A percentile compares a stretch with the other conserved stretches of the same genome.
Conservation (phyloP, 1,140 invertebrate genomes). For the Steinernema feltiae region DNA sequence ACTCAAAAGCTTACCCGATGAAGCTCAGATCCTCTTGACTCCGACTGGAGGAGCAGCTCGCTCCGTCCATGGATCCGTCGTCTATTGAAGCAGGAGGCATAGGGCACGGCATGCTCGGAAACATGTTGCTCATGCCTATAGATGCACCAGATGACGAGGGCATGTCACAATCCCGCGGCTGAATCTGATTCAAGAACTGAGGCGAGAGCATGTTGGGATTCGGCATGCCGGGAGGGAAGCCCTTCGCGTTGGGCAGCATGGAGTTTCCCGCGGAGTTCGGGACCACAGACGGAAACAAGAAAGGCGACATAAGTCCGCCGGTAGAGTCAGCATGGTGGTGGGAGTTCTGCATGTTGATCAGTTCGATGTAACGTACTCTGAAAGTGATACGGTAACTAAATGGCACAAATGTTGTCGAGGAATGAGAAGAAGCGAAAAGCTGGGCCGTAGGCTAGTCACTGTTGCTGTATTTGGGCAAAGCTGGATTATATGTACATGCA, state of each 20-base stretch:
- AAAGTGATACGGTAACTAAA: not conserved
- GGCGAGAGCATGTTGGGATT: conserved; percentile 4
- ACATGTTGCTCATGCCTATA: not conserved
- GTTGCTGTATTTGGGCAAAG: not conserved
- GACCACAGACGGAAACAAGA: not conserved
- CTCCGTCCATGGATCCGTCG: conserved; percentile 6
- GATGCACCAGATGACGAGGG: not conserved
- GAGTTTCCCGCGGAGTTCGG: not conserved
- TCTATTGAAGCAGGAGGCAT: not conserved
- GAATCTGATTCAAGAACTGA: not conserved
- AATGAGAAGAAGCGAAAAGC: not conserved
- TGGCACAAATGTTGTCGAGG: not conserved
- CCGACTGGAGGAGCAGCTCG: not conserved
- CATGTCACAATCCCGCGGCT: not conserved
- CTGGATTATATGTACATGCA: conserved; percentile 8
- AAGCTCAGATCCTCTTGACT: conserved; percentile 1
- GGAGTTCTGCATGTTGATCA: conserved; percentile 10
- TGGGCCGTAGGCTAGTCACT: not conserved
- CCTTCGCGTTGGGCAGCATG: not conserved
- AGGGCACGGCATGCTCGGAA: not conserved
- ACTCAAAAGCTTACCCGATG: not conserved
- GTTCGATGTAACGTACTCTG: conserved; percentile 10
- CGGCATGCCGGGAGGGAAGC: not conserved
- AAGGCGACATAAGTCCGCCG: not conserved
- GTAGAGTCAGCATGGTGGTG: not conserved